These are phyloP conservation scores for Alaudala cheleensis DNA, from an alignment of 2,113 vertebrate genomes.

Conservation along the genomic window DNA sequence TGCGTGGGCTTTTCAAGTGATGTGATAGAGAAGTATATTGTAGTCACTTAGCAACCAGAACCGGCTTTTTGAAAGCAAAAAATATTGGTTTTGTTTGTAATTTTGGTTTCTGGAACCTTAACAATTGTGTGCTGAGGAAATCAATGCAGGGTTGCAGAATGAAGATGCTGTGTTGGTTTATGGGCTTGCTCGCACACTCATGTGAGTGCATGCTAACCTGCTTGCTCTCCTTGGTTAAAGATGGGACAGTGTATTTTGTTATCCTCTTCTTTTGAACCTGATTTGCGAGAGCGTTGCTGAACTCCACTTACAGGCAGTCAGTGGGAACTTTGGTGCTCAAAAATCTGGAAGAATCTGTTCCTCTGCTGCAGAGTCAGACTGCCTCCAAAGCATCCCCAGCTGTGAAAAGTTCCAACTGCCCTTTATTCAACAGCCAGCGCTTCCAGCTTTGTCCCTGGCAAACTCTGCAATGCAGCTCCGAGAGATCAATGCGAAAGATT, in stretches of 20 bases:
- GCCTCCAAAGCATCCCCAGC: background rate
- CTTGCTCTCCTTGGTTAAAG: background rate
- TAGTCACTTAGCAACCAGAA: conserved; percentile 64
- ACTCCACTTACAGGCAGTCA: background rate
- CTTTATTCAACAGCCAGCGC: background rate
- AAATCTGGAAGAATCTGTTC: background rate
- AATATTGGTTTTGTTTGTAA: background rate
- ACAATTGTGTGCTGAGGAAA: background rate
- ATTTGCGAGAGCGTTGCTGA: background rate
- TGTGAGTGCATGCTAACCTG: background rate
- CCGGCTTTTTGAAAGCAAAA: conserved; percentile 17
- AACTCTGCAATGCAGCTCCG: conserved; percentile 53
- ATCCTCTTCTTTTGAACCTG: background rate
- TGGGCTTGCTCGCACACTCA: rapidly evolving
- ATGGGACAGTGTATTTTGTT: background rate
- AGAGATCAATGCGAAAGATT: conserved; percentile 52
- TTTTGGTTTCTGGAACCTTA: conserved; percentile 2
- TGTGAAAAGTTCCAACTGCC: conserved; percentile 28
- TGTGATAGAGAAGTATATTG: background rate
- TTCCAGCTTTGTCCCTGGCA: conserved; percentile 37
- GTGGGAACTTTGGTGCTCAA: background rate
- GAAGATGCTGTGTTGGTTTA: background rate
- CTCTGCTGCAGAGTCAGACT: background rate
- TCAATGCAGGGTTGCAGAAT: background rate
- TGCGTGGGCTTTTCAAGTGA: background rate